These are phyloP conservation scores for Digitonthophagus gazella DNA, from an alignment of 2,888 invertebrate species.

Conservation along the genomic window DNA sequence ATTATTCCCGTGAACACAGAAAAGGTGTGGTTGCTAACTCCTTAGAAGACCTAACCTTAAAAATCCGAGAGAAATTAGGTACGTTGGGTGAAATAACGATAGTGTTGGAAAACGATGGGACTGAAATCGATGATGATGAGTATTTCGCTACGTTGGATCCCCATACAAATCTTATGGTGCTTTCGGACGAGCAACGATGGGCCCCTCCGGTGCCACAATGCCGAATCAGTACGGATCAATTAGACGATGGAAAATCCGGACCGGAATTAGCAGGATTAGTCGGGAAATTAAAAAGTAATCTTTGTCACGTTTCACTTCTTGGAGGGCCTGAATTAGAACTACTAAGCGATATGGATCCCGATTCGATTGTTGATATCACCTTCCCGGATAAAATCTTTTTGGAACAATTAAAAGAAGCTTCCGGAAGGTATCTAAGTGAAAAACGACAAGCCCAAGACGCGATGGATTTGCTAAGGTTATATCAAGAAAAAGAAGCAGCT, in stretches of 20 bases:
- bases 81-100: slow-evolving; percentile 67
- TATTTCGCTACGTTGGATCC: slow-evolving; percentile 89
- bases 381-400: slow-evolving; percentile 71
- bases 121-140: slow-evolving; percentile 93
- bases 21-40: slow-evolving; percentile 81
- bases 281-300: slow-evolving; percentile 75
- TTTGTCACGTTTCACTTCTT: slow-evolving; percentile 80
- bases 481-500: slow-evolving; percentile 52
- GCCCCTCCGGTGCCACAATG: slow-evolving; percentile 62
- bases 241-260: slow-evolving; percentile 57
- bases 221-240: slow-evolving; percentile 61
- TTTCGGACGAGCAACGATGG: slow-evolving; percentile 77
- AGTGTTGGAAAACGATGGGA: slow-evolving; percentile 88
- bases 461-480: slow-evolving; percentile 78
- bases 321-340: slow-evolving; percentile 82
- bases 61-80: slow-evolving; percentile 72
- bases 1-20: slow-evolving; percentile 74
- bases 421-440: slow-evolving; percentile 74
- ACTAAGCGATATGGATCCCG: slow-evolving; percentile 86
- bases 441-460: slow-evolving; percentile 86
- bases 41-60: slow-evolving; percentile 72
- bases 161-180: slow-evolving; percentile 81
- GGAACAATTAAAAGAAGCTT: slow-evolving; percentile 79
- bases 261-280: slow-evolving; percentile 70
- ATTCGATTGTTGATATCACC: slow-evolving; percentile 78